Evolutionary conservation across 2,797 vertebrate species (phyloP), one percentile per base, ranked within the genome.

Genomic region (Neopelma chrysocephalum): DNA sequence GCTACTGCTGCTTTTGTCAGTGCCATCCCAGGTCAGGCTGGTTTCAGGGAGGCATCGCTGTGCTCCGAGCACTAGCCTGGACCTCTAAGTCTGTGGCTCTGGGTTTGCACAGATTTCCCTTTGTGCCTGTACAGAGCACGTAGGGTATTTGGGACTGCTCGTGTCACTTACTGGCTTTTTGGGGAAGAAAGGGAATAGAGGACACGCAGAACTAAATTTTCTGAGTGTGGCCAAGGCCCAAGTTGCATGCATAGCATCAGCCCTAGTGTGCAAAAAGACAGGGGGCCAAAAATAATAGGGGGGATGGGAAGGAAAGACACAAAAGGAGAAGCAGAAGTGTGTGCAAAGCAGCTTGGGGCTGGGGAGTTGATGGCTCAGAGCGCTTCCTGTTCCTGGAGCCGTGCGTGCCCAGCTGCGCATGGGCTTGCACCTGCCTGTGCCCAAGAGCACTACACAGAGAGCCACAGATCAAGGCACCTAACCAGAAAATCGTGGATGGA

Each of bases 241-340:
- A 51, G 65, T 70, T 31, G 53, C 34, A 7, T 36, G 83, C 1
- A 0, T 7, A 48, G 31, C 27, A 53, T 43, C 48, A 56, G 21
- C 27, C 36, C 21, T 51, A 9, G 20, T 34, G 58, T 82, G 82
- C 31, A 69, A 51, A 64, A 54, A 47, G 69, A 40, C 26, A 15
- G 45, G 19, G 61, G 31, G 47, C 72, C 56, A 43, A 78, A 77
- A 68, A 89, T 85, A 86, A 64, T 26, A 32, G 65, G 58, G 79
- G 80, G 64, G 75, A 32, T 60, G 89, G 66, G 92, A 66, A 85
- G 60, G 45, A 80, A 70, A 89, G 65, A 51, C 58, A 66, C 90
- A 96, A 98, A 98, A 98, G 43, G 96, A 98, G 98, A 98, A 98
- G 98, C 97, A 97, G 96, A 96, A 97, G 98, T 97, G 91, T 96